Base-by-base conservation (phyloP, 2,113 vertebrate genomes). In the Motacilla tschutschensis region DNA sequence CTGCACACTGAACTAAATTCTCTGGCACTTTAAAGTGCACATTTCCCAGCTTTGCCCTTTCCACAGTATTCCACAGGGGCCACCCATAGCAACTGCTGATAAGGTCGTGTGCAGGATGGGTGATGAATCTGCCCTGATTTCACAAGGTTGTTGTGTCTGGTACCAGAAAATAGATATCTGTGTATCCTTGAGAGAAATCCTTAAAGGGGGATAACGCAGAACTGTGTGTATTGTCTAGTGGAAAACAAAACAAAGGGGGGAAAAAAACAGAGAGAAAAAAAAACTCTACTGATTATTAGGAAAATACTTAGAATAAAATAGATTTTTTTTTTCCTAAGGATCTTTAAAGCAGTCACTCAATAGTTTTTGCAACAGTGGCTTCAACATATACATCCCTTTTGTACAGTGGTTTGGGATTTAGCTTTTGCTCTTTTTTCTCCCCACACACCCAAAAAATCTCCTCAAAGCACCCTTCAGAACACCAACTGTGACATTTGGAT, bases 21-120 rank as follows among this genome's bases (percentile, higher is more conserved):
- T 50, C 51, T 70, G 51, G 54, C 66, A 79, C 85, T 88, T 92
- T 89, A 83, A 92, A 91, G 59, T 59, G 67, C 88, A 91, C 51
- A n/a, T 88, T 88, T 93, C 85, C 83, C 55, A 79, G 66, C 66
- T 86, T 92, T 95, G 93, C 94, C 93, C 93, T 95, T 95, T 95
- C 78, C 74, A 29, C 10, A 58, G 40, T 83, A 89, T 93, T 93
- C 94, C 91, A 88, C 2, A 1, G 91, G 51, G 93, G 47, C 88
- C 75, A 79, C 55, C 86, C 71, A 24, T 76, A 33, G 28, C 90
- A 84, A 86, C 91, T 79, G 85, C 90, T 95, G 94, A 94, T 92
- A 94, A 95, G 94, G 94, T 95, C 88, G 5, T 82, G 80, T 88
- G 66, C 63, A 40, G 74, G 43, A 73, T 88, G 50, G 80, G 78